These are phyloP conservation scores for Athene cunicularia DNA, from an alignment of 2,113 vertebrate genomes.

Conservation along the genomic window DNA sequence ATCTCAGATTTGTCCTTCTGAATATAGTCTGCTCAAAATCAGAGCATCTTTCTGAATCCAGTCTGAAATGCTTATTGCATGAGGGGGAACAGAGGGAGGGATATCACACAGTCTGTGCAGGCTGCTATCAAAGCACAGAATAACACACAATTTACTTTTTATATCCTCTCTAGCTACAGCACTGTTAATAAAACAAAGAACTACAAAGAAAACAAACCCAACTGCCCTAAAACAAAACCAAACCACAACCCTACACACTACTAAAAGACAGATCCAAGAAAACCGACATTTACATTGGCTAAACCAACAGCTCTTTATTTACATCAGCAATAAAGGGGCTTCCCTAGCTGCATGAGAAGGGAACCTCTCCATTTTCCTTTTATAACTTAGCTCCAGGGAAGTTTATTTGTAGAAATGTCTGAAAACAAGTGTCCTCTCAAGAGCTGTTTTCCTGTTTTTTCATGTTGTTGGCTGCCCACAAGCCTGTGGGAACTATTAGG, in stretches of 20 bases:
- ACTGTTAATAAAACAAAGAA: not conserved
- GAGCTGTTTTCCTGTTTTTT: conserved; percentile 14
- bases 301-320: not conserved
- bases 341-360: not conserved
- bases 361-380: not conserved
- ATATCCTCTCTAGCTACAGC: not conserved
- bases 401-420: conserved; percentile 30
- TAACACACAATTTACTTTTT: not conserved
- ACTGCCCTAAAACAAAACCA: not conserved
- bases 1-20: not conserved
- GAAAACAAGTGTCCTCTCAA: not conserved
- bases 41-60: not conserved
- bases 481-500: conserved; percentile 18
- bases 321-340: not conserved
- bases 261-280: not conserved
- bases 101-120: not conserved
- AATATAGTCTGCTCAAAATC: not conserved
- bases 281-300: not conserved
- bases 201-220: not conserved
- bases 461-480: conserved; percentile 15
- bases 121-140: not conserved
- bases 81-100: not conserved
- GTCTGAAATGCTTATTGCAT: not conserved
- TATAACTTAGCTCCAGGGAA: not conserved
- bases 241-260: not conserved